phyloP scores from a whole-genome alignment of 1,140 invertebrate species.

The Drosophila baimaii region DNA sequence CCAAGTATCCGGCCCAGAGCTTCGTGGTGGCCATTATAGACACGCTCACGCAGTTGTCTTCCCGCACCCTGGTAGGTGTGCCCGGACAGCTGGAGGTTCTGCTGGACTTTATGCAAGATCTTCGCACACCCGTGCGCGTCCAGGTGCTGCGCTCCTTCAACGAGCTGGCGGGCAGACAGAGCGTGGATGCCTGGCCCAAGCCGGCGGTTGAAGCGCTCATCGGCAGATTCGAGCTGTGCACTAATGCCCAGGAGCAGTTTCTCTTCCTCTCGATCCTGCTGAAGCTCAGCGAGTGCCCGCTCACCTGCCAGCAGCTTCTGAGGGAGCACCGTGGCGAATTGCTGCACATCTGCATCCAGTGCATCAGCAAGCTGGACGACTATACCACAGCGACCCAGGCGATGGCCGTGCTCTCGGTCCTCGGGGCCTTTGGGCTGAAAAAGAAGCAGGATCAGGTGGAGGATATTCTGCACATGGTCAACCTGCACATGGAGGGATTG shows the following conservation, averaged over 20 bases:
- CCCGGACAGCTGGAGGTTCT: constrained; percentile 91
- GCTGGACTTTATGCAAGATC: constrained; percentile 85
- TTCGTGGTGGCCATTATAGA: constrained; percentile 94
- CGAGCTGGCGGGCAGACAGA: constrained; percentile 89
- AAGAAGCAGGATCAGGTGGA: constrained; percentile 60
- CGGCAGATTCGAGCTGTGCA: constrained; percentile 71
- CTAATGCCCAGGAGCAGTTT: constrained; percentile 76
- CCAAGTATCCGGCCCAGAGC: constrained; percentile 94
- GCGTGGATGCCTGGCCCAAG: constrained; percentile 93
- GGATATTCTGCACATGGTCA: constrained; percentile 76
- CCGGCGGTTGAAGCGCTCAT: constrained; percentile 88
- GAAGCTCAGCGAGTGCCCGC: constrained; percentile 86
- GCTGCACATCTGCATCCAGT: constrained; percentile 85
- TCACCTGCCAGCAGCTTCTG: constrained; percentile 85
- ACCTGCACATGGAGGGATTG: constrained; percentile 83
- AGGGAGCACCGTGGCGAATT: constrained; percentile 85
- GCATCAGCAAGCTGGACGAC: constrained; percentile 87
- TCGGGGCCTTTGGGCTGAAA: constrained; percentile 87
- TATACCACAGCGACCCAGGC: constrained; percentile 88
- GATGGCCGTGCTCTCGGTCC: constrained; percentile 88
- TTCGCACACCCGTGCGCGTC: constrained; percentile 89
- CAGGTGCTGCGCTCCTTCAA: constrained; percentile 91
- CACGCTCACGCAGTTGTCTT: constrained; percentile 94
- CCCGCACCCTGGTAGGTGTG: constrained; percentile 95
- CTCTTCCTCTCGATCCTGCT: constrained; percentile 84